Base-by-base conservation (phyloP, 2,888 invertebrate genomes). In the Lasioglossum leucozonium region DNA sequence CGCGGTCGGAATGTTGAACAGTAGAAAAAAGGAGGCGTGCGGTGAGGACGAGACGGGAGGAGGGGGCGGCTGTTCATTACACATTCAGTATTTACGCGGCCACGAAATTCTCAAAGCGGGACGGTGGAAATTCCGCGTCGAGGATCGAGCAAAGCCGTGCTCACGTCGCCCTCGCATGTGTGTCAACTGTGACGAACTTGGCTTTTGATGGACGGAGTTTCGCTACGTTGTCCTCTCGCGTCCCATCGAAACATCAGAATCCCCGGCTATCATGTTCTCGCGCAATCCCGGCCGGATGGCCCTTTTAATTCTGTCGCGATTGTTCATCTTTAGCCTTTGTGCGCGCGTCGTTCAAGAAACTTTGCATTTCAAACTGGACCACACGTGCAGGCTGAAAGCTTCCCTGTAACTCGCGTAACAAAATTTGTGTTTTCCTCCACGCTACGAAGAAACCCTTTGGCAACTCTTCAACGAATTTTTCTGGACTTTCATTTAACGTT, bases 51-150 rank as follows among this genome's bases (percentile, higher is more conserved):
- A 3, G 26, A 0, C 18, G 26, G 10, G 72, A 8, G 34, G 6
- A 16, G 2, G 18, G 30, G 6, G 72, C 37, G 40, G 47, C 67
- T 58, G 71, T 83, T 84, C 78, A 65, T 83, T 78, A 77, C 58
- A 44, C 72, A 73, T 77, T 73, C 55, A 55, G 67, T 72, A 58
- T 84, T 77, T 77, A 83, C 73, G 76, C 55, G 55, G 30, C 40
- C 8, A 37, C 69, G 75, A 51, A 62, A 72, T 81, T 26, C 55
- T 82, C 71, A 30, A 82, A 55, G 13, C 18, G 75, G 26, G 8
- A 40, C 26, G 6, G 18, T 18, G 65, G 71, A 75, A 71, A 47
- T 82, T 82, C 62, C 44, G 40, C 42, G 71, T 44, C 67, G 37
- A 67, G 67, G 67, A 22, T 67, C 67, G 67, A 67, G 67, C 67